Evolutionary conservation across 2,797 vertebrate genomes (phyloP), one percentile per base, ranked within the genome.

Genomic region (Melanotaenia pygmaea): DNA sequence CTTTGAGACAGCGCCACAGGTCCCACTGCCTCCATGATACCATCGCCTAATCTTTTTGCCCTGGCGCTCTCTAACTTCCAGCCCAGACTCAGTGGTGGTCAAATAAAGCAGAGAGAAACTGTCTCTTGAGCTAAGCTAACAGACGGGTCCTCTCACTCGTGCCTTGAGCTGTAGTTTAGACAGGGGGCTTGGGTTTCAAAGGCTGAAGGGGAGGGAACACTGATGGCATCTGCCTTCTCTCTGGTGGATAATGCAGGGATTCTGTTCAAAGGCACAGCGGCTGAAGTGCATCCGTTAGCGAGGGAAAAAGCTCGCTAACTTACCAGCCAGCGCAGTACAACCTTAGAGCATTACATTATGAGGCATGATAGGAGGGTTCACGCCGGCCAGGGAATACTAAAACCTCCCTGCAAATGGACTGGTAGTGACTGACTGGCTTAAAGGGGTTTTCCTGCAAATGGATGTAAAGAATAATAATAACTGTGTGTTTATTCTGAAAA

Each of bases 81-180:
- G 77, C 24, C 56, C 10, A 64, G 77, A 77, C 78, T 65, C 80
- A 1, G 51, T 30, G 57, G 73, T 84, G 88, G 79, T 82, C 74
- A 82, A 70, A 77, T 71, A 83, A 80, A 76, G 70, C 64, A 11
- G 51, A 65, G 86, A 80, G 79, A 61, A 66, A 86, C 74, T 66
- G 89, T 83, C 90, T 89, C 76, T 80, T 57, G 87, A 84, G 88
- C 90, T 91, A 90, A 92, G 92, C 91, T 92, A 94, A 95, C 94
- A 95, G 94, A 92, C 91, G 91, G 91, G 87, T 91, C 92, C 84
- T 86, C 90, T 94, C 93, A 91, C 92, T 94, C 88, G 91, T 88
- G 90, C 84, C 76, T 79, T 74, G 83, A 87, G 89, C 89, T 63
- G 79, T 63, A 89, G 88, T 86, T 89, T 90, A 89, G 85, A 86